Conservation (phyloP, 2,113 vertebrate genomes). For the Alligator sinensis region DNA sequence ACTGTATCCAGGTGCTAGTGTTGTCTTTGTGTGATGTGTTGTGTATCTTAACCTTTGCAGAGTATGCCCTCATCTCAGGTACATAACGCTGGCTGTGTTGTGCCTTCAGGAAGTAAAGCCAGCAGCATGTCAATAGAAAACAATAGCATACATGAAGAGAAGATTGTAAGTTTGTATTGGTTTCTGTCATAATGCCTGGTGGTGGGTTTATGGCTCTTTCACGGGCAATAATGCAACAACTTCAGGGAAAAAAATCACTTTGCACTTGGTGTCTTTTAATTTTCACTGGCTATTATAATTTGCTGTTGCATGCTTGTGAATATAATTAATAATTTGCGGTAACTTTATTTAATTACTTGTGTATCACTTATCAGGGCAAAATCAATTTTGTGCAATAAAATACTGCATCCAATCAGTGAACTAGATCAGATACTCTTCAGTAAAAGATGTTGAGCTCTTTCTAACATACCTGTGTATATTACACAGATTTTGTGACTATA, state of each 20-base stretch:
- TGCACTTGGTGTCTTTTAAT: background rate
- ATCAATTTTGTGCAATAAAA: background rate
- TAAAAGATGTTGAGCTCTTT: conserved; percentile 45
- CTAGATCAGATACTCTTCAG: background rate
- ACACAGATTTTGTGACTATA: conserved; percentile 82
- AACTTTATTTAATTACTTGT: background rate
- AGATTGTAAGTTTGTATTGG: conserved; percentile 83
- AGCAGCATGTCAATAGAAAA: conserved; percentile 78
- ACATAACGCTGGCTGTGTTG: conserved; percentile 85
- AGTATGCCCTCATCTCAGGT: conserved; percentile 90
- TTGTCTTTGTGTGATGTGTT: conserved; percentile 79
- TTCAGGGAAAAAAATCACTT: background rate
- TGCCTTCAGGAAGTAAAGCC: conserved; percentile 81
- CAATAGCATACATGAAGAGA: conserved; percentile 80
- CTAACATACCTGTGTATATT: conserved; percentile 69
- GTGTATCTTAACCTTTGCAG: conserved; percentile 91
- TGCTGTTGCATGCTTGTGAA: conserved; percentile 19
- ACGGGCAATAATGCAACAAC: background rate
- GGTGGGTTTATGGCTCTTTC: conserved; percentile 67
- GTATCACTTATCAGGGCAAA: background rate
- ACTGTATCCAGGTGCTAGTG: conserved; percentile 1
- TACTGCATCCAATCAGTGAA: background rate
- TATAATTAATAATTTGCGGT: background rate
- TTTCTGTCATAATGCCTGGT: conserved; percentile 71
- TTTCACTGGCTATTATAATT: background rate